Base-by-base conservation (phyloP, 1,140 invertebrate genomes). In the Atta cephalotes region DNA sequence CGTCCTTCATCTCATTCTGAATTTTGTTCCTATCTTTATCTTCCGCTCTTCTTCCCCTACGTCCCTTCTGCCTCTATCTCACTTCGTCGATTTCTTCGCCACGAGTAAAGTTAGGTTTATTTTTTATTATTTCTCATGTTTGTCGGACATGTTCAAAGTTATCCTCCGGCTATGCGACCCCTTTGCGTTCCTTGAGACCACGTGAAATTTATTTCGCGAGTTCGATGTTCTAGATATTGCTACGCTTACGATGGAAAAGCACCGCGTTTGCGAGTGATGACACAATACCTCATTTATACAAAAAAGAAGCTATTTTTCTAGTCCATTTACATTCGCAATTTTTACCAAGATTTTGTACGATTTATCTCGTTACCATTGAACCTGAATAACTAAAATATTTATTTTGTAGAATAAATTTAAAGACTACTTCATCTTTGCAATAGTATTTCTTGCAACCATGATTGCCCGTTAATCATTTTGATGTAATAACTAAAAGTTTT, bases 121-220 rank as follows among this genome's bases (percentile, higher is more conserved):
- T 84, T 84, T 74, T 84, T 62, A 76, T 84, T 76, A 84, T 88
- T 88, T 85, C 51, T 89, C 90, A 88, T 89, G 87, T 89, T 66
- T 85, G 35, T 80, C 86, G 82, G 79, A 90, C 89, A 87, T 91
- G 88, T 80, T 91, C 88, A 86, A 72, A 87, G 88, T 85, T 87
- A 89, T 92, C 89, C 78, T 78, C 28, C 60, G 63, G 78, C 79
- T 49, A 88, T 70, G 62, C 86, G 35, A 56, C 63, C 86, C 86
- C 88, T 87, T 85, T 82, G 80, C 63, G n/a, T 86, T 81, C 79
- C 86, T 51, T 85, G 85, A 80, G 88, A 72, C 87, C 90, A 90
- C 88, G 86, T 89, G 88, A 88, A 93, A 92, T 92, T 80, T 81
- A 86, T 82, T 63, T 81, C 16, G 53, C 51, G 12, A 86, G 79